Conservation (phyloP, 2,797 vertebrate species). For the Salarias fasciatus region DNA sequence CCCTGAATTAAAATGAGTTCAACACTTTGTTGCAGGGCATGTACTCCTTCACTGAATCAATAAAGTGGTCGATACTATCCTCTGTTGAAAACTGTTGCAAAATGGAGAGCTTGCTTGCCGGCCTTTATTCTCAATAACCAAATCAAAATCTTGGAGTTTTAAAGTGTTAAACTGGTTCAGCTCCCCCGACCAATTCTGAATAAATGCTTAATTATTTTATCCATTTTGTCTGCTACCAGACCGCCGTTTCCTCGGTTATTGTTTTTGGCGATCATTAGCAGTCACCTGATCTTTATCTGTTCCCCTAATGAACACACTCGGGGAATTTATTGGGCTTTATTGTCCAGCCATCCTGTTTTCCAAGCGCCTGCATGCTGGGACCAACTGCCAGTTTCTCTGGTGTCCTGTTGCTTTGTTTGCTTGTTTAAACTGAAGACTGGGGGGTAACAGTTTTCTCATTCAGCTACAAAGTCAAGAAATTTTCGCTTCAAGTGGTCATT, state of each 20-base stretch:
- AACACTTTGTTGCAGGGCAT: too few species aligned
- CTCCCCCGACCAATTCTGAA: not conserved
- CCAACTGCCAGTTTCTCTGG: constrained; percentile 3
- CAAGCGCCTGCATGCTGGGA: constrained; percentile 6
- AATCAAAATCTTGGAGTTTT: not conserved
- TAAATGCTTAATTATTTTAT: not conserved
- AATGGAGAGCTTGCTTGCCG: not conserved
- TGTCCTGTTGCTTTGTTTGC: not conserved
- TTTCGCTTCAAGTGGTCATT: not conserved
- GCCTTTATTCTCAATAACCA: not conserved
- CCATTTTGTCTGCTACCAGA: not conserved
- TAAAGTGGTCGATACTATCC: too few species aligned
- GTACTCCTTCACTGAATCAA: too few species aligned
- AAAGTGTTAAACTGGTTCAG: not conserved
- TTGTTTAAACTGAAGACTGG: not conserved
- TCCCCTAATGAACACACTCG: constrained; percentile 9
- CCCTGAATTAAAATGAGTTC: too few species aligned
- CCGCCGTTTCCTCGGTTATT: not conserved
- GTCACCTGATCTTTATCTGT: constrained; percentile 7
- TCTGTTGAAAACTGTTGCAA: too few species aligned
- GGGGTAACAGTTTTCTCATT: not conserved
- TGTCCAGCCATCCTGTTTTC: not conserved
- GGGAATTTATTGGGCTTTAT: constrained; percentile 8
- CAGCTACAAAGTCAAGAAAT: not conserved
- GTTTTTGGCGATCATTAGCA: not conserved